Evolutionary conservation across 2,113 vertebrate genomes (phyloP).

Genomic region (Apistogramma diplotaenia): DNA sequence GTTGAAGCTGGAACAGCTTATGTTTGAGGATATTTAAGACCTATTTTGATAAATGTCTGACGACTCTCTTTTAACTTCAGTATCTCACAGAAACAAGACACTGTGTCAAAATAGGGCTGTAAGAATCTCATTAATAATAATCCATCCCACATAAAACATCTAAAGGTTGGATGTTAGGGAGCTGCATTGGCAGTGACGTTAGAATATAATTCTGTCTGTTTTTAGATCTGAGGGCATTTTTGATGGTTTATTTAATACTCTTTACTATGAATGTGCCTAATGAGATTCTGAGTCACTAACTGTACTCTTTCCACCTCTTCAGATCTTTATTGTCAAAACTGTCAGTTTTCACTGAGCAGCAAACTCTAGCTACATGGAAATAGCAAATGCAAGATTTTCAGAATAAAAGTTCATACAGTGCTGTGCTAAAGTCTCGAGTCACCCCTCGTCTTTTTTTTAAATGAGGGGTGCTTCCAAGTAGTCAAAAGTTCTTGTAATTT

Average conservation of each 20-base stretch:
- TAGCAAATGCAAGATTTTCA: background rate
- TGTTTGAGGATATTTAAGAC: background rate
- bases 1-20: background rate
- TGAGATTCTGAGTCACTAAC: background rate
- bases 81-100: background rate
- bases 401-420: background rate
- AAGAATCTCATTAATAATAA: background rate
- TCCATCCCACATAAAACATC: background rate
- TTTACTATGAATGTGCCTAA: no score
- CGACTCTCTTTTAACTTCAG: background rate
- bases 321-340: background rate
- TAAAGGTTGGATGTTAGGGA: background rate
- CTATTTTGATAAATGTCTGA: background rate
- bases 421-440: no score
- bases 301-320: background rate
- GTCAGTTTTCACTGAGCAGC: background rate
- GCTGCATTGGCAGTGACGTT: no score
- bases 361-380: background rate
- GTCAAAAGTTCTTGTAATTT: no score
- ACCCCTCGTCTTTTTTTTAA: no score
- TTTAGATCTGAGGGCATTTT: background rate
- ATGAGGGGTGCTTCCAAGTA: no score
- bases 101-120: background rate
- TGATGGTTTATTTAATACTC: background rate
- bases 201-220: no score